Percentiles rank a stretch among this genome's conserved stretches.
These are phyloP conservation scores for Drosophila neonasuta DNA, from an alignment of 2,888 invertebrate species.

Conservation along the genomic window DNA sequence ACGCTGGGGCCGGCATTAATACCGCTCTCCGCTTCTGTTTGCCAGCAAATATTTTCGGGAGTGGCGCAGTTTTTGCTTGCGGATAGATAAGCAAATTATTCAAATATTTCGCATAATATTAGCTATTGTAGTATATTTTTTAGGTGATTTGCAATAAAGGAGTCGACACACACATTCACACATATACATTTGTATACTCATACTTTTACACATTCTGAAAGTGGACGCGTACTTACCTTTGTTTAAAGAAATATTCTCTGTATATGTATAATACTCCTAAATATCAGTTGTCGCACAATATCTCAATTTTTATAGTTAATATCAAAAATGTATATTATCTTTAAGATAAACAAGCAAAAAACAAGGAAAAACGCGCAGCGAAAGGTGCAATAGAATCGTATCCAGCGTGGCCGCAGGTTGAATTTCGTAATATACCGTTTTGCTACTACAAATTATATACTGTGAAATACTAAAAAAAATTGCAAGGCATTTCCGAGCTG, in stretches of 20 bases:
- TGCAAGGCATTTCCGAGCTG: background rate
- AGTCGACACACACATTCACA: slow-evolving; percentile 15
- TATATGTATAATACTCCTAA: slow-evolving; percentile 7
- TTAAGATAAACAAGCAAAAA: slow-evolving; percentile 60
- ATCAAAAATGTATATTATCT: slow-evolving; percentile 35
- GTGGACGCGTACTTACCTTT: slow-evolving; percentile 51
- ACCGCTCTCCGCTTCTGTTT: slow-evolving; percentile 24
- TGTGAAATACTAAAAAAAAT: background rate
- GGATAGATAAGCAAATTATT: slow-evolving; percentile 55
- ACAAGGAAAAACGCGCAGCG: slow-evolving; percentile 62
- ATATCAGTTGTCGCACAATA: slow-evolving; percentile 15
- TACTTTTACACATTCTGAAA: background rate
- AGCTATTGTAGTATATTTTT: background rate
- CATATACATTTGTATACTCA: background rate
- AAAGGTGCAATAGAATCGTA: slow-evolving; percentile 34
- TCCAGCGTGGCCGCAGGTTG: background rate
- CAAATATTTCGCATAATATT: slow-evolving; percentile 16
- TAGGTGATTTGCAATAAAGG: slow-evolving; percentile 2
- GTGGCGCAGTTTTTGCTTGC: slow-evolving; percentile 42
- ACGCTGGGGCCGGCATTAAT: slow-evolving; percentile 50
- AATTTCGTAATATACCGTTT: background rate
- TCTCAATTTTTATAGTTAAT: slow-evolving; percentile 16
- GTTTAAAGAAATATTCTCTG: slow-evolving; percentile 12
- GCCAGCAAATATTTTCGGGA: slow-evolving; percentile 58
- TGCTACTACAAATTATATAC: background rate